Evolutionary conservation across 2,113 vertebrate species (phyloP).

Genomic region (Malurus cyaneus): DNA sequence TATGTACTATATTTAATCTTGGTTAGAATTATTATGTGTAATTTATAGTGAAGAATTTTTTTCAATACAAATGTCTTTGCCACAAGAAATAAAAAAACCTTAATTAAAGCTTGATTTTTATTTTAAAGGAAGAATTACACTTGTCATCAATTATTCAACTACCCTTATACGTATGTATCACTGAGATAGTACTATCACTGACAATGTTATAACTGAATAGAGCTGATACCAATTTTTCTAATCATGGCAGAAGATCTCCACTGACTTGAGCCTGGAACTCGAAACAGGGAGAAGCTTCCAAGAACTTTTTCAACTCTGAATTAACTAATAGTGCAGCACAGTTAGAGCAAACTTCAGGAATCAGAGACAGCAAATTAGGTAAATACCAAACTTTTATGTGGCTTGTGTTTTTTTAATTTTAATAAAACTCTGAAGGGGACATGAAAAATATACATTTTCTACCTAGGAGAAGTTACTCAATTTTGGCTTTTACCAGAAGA

Average conservation of each 20-base stretch:
- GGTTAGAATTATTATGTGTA: background rate
- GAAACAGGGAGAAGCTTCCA: background rate
- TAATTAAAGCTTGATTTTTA: background rate
- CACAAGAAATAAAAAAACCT: background rate
- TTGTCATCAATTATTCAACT: background rate
- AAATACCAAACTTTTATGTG: background rate
- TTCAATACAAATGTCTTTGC: background rate
- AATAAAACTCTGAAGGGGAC: background rate
- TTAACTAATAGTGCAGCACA: background rate
- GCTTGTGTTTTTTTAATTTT: background rate
- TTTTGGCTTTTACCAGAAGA: background rate
- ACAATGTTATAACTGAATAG: background rate
- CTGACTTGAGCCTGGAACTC: background rate
- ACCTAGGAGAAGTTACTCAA: background rate
- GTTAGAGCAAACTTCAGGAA: background rate
- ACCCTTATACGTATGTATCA: fast-evolving
- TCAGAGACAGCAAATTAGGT: background rate
- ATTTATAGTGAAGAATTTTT: background rate
- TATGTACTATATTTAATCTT: background rate
- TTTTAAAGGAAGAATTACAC: background rate
- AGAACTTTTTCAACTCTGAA: background rate
- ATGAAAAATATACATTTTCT: background rate
- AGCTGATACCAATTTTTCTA: background rate
- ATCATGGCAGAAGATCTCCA: background rate
- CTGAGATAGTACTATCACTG: background rate